phyloP scores from a whole-genome alignment of 2,113 vertebrate species.

The Clupea harengus region DNA sequence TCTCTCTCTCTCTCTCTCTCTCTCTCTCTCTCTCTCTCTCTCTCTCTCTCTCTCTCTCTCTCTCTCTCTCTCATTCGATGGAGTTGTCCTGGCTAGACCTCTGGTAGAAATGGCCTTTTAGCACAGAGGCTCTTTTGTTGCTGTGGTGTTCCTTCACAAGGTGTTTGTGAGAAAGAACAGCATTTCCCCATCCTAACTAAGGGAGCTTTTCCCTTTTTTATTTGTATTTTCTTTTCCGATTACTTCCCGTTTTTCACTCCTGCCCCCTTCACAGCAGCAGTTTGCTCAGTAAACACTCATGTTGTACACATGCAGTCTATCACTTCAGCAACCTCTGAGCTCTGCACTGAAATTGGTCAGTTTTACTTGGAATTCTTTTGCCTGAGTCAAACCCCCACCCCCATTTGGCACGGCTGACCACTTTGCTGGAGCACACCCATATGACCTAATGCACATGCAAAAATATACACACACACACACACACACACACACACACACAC shows the following conservation, averaged over 20 bases:
- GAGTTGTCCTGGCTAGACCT: constrained; percentile 66
- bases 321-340: constrained; percentile 39
- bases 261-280: constrained; percentile 35
- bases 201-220: not conserved
- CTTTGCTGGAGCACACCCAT: constrained; percentile 9
- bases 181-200: constrained; percentile 40
- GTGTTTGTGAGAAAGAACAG: constrained; percentile 69
- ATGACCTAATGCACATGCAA: constrained; percentile 7
- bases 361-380: constrained; percentile 42
- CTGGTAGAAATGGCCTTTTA: constrained; percentile 53
- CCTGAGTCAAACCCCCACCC: constrained; percentile 11
- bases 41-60: constrained; percentile 2
- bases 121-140: constrained; percentile 70
- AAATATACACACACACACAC: constrained; percentile 6
- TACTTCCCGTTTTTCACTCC: constrained; percentile 31
- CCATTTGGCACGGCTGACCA: not conserved
- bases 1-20: constrained; percentile 25
- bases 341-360: not conserved
- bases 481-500: not conserved
- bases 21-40: constrained; percentile 50
- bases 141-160: constrained; percentile 53
- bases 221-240: not conserved
- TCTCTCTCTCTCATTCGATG: constrained; percentile 54
- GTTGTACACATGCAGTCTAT: constrained; percentile 55
- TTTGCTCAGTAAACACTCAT: constrained; percentile 58